A percentile compares a stretch with the other conserved stretches of the same genome.
Conservation (phyloP, 2,888 invertebrate species). For the Cephus rjabovi region DNA sequence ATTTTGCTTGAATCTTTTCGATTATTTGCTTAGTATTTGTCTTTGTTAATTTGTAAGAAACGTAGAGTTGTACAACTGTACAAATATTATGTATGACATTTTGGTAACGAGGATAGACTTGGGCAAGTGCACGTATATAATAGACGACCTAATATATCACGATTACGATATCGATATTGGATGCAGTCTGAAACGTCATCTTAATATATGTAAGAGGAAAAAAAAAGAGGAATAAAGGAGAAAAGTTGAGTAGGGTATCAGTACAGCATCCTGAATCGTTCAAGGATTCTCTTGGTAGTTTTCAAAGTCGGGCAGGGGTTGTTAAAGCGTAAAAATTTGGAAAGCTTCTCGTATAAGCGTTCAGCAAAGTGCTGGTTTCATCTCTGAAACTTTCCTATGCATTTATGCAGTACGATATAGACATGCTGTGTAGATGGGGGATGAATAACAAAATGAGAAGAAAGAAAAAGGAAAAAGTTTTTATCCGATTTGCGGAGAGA, state of each 20-base stretch:
- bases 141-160: neutral
- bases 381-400: neutral
- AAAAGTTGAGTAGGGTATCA: neutral
- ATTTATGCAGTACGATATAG: neutral
- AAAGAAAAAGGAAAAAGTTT: neutral
- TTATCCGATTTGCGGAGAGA: neutral
- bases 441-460: neutral
- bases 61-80: neutral
- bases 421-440: neutral
- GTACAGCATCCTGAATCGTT: neutral
- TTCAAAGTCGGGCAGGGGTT: neutral
- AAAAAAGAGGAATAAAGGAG: neutral
- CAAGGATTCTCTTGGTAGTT: neutral
- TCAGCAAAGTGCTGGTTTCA: neutral
- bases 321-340: neutral
- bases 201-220: neutral
- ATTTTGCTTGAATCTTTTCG: no score
- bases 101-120: neutral
- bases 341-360: neutral
- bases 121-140: neutral
- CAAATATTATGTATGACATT: neutral
- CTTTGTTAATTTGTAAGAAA: neutral
- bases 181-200: neutral
- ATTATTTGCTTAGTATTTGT: no score
- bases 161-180: neutral